Conservation (phyloP, 2,888 invertebrate genomes). For the Drosophila putrida region DNA sequence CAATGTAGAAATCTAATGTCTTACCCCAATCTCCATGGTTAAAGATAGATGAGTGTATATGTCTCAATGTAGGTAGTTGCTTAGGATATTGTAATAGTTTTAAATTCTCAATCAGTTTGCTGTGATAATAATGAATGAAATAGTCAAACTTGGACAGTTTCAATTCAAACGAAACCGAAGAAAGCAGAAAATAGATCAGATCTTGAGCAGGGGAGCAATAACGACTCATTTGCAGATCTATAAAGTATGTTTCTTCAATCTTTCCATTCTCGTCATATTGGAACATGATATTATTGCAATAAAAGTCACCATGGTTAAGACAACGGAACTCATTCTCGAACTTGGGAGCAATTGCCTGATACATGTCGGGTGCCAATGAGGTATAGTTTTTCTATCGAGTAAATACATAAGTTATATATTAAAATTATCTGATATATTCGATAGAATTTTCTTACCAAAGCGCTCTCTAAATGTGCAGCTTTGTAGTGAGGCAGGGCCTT, state of each 20-base stretch:
- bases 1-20: background rate
- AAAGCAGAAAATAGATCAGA: conserved; percentile 78
- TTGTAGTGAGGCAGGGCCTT: conserved; percentile 52
- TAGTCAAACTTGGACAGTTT: conserved; percentile 79
- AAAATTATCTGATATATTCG: background rate
- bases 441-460: conserved; percentile 62
- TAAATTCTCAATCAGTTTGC: conserved; percentile 67
- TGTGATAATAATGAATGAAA: conserved; percentile 78
- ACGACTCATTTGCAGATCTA: conserved; percentile 82
- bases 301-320: conserved; percentile 83
- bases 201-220: conserved; percentile 83
- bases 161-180: conserved; percentile 73
- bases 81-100: conserved; percentile 69
- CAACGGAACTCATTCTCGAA: conserved; percentile 65
- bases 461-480: conserved; percentile 50
- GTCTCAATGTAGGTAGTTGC: conserved; percentile 68
- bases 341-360: conserved; percentile 55
- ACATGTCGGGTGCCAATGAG: conserved; percentile 57
- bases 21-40: conserved; percentile 77
- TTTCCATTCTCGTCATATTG: conserved; percentile 64
- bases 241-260: conserved; percentile 72
- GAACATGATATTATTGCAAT: conserved; percentile 84
- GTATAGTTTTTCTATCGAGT: conserved; percentile 52
- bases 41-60: conserved; percentile 70
- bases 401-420: background rate